Percentiles rank a stretch among this genome's conserved stretches.
phyloP scores from a whole-genome alignment of 1,140 invertebrate species.

The Panulirus ornatus region DNA sequence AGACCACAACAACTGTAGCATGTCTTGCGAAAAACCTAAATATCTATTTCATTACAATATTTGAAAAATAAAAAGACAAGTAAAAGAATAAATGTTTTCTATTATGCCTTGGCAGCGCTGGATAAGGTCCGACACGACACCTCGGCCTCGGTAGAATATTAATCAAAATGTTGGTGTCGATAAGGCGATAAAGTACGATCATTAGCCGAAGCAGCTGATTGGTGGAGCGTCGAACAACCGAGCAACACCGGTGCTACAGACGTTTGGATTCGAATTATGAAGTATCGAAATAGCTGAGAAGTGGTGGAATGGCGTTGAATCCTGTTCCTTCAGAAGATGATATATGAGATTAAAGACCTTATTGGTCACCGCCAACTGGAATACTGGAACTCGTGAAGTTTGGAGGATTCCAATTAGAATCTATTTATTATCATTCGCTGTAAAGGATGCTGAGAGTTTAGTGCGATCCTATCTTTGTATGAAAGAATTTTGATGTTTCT shows the following conservation, averaged over 20 bases:
- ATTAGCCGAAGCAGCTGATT: constrained; percentile 61
- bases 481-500: constrained; percentile 59
- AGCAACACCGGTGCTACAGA: constrained; percentile 38
- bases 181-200: constrained; percentile 58
- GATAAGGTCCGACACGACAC: constrained; percentile 60
- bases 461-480: constrained; percentile 38
- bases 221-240: constrained; percentile 48
- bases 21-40: too few species aligned
- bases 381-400: background rate
- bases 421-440: background rate
- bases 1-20: too few species aligned
- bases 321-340: background rate
- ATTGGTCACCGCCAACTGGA: background rate
- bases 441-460: background rate
- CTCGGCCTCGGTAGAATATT: constrained; percentile 54
- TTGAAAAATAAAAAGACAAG: background rate
- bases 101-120: constrained; percentile 51
- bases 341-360: background rate
- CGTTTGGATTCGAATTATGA: constrained; percentile 32
- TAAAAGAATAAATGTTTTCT: constrained; percentile 53
- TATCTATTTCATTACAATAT: too few species aligned
- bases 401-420: background rate
- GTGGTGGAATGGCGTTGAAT: constrained; percentile 8
- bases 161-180: constrained; percentile 68
- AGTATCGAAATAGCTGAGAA: constrained; percentile 21